Base-by-base conservation (phyloP, 2,113 vertebrate genomes). In the Chamaea fasciata region DNA sequence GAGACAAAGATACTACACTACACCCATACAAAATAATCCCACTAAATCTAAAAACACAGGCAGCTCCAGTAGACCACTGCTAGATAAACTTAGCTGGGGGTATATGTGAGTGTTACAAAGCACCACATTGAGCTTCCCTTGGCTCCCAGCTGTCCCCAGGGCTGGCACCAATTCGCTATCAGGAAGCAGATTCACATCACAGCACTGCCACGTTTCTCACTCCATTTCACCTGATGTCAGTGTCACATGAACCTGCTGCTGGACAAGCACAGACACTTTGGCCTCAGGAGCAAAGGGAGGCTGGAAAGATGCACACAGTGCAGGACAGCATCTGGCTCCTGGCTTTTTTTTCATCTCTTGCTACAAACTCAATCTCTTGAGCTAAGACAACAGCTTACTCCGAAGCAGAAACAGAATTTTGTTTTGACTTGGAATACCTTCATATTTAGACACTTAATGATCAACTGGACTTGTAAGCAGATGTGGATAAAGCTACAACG, bases 391-490 rank as follows among this genome's bases (percentile, higher is more conserved):
- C 12, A 76, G 44, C 55, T 88, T 83, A 78, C 24, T 65, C 35
- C 56, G 74, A 87, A 95, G 50, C 47, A 95, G 63, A 52, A 39
- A 44, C 4, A n/a, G 39, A 93, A 70, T 74, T 80, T 47, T 96
- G n/a, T 88, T 95, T 91, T 90, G 75, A 95, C 17, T 91, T 67
- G 10, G 62, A 83, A 33, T 70, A 80, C 35, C 75, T 92, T 96
- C 75, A 59, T 85, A 70, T 85, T 87, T 74, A 86, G 82, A 85
- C 28, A 62, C 30, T 80, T 80, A 49, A 73, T n/a, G 63, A 73
- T 63, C 70, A 91, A 74, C 50, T 47, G 67, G 63, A 74, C 90
- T 88, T 70, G 55, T 31, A 85, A 88, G 82, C 87, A 94, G 91
- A 96, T 95, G 94, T 59, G 70, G 81, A 73, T 44, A 77, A 79